Base-by-base conservation (phyloP, 2,797 vertebrate genomes). In the Enteromius afrohamiltoni region DNA sequence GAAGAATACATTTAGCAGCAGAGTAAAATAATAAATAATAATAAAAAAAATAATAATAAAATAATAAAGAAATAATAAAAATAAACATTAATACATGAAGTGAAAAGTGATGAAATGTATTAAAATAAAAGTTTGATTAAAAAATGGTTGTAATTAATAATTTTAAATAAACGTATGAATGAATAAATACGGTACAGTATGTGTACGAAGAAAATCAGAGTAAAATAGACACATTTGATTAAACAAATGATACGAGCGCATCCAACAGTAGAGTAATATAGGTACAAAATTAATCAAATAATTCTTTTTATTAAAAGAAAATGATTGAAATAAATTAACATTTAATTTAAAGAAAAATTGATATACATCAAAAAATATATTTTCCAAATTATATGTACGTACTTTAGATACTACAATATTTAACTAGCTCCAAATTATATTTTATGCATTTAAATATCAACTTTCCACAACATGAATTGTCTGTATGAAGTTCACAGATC, bases 171-270 rank as follows among this genome's bases (percentile, higher is more conserved):
- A 19, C 3, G 1, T 23, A 26, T n/a, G 21, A 31, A 34, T 34
- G 19, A 3, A 4, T 17, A 64, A 64, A 64, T 34, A 19, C 17
- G 10, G 53, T 9, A n/a, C 53, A 21, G 51, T 55, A 34, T 31
- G 6, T 2, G 10, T 60, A 60, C 13, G 0, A 29, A 29, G 14
- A 9, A 55, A n/a, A 55, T 55, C 51, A 3, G 2, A 68, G 7
- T 5, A 40, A 69, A 47, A 1, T 26, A 47, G 7, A 7, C n/a
- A 17, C 16, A 29, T 17, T n/a, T 19, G 8, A 65, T 65, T 3
- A 14, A 5, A n/a, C 6, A 0, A 10, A n/a, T 11, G 0, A 40
- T 14, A 7, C 7, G 16, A 14, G 42, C 45, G 10, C n/a, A 26
- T 47, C 3, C 42, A 4, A 70, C 6, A 64, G 17, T 42, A 40